Percentiles rank a stretch among this genome's conserved stretches.
Conservation (phyloP, 2,888 invertebrate genomes). For the Caenorhabditis sp. region DNA sequence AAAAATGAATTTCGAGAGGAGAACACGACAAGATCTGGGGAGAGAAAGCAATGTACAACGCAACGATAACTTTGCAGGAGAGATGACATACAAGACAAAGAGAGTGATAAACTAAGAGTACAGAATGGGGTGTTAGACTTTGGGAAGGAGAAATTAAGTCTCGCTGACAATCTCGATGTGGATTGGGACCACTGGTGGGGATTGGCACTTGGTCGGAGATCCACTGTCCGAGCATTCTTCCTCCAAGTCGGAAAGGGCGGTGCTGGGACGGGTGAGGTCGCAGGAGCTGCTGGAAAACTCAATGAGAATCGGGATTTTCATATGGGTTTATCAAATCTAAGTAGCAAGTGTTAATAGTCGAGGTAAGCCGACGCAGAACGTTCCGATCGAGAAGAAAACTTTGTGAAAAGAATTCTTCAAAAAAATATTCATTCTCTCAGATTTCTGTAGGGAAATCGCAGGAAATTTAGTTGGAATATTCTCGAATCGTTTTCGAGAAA, state of each 20-base stretch:
- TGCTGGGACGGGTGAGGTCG: conserved; percentile 70
- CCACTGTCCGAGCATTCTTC: conserved; percentile 73
- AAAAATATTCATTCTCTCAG: too few relatives aligned
- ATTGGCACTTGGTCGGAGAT: conserved; percentile 66
- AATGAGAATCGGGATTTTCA: neutral
- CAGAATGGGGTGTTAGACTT: neutral
- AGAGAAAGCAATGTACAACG: conserved; percentile 29
- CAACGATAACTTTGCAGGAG: conserved; percentile 16
- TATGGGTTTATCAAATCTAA: too few relatives aligned
- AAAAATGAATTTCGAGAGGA: conserved; percentile 18
- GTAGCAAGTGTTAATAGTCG: too few relatives aligned
- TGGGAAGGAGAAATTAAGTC: conserved; percentile 13
- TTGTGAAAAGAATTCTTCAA: too few relatives aligned
- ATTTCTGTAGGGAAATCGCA: too few relatives aligned
- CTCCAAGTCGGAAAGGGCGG: conserved; percentile 72
- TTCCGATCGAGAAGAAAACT: too few relatives aligned
- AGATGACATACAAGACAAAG: conserved; percentile 17
- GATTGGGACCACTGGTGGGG: conserved; percentile 54
- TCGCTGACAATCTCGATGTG: conserved; percentile 62
- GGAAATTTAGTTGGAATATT: too few relatives aligned
- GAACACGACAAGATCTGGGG: neutral
- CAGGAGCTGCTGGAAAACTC: conserved; percentile 65
- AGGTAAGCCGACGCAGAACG: too few relatives aligned
- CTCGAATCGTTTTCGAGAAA: too few relatives aligned
- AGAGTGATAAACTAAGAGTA: neutral